These are phyloP conservation scores for Drosophila rufa DNA, from an alignment of 1,140 invertebrate genomes.

Conservation along the genomic window DNA sequence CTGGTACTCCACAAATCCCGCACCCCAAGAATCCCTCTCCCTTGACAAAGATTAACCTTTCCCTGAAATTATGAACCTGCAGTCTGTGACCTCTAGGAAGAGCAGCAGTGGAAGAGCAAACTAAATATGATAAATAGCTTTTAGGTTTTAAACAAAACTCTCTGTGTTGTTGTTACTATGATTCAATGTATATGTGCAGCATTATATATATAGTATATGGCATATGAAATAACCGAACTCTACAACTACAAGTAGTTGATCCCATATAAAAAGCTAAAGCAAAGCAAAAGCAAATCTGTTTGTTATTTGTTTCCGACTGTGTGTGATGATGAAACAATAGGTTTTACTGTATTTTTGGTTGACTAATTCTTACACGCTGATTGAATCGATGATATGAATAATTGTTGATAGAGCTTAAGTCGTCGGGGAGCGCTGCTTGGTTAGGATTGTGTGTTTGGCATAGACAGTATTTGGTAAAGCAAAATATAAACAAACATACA, in stretches of 20 bases:
- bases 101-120: constrained; percentile 26
- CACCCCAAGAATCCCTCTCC: constrained; percentile 12
- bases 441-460: constrained; percentile 27
- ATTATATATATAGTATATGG: constrained; percentile 42
- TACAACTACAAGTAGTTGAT: constrained; percentile 51
- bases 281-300: constrained; percentile 53
- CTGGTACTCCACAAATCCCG: constrained; percentile 68
- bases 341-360: constrained; percentile 74
- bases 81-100: constrained; percentile 19
- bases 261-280: constrained; percentile 25
- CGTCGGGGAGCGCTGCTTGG: constrained; percentile 16
- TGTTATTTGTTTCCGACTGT: constrained; percentile 76
- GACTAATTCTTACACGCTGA: constrained; percentile 60
- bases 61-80: constrained; percentile 12
- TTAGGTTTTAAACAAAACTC: constrained; percentile 68
- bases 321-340: constrained; percentile 23
- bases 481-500: constrained; percentile 13
- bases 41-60: neutral
- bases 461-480: constrained; percentile 70
- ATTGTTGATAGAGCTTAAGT: constrained; percentile 50
- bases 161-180: constrained; percentile 73
- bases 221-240: constrained; percentile 49
- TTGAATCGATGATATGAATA: constrained; percentile 43
- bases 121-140: constrained; percentile 49
- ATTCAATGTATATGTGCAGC: constrained; percentile 61